Base-by-base conservation (phyloP, 2,888 invertebrate genomes). In the Hedychridium roseum region DNA sequence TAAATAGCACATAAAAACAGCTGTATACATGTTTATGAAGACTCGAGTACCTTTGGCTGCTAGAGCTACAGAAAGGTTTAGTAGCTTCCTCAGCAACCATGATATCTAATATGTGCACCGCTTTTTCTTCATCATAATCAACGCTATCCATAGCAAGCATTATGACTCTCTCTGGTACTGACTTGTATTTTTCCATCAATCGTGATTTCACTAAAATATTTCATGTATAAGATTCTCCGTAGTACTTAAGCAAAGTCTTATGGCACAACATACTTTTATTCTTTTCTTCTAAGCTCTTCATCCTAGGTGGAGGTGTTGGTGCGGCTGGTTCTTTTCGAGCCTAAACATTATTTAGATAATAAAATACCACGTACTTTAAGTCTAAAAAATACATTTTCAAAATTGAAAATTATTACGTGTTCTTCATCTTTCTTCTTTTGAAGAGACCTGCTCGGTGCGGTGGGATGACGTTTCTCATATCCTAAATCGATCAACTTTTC, bases 121-220 rank as follows among this genome's bases (percentile, higher is more conserved):
- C 92, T 43, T 89, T 84, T 42, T 88, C 88, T 74, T 92, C 92
- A 57, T 93, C 89, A 78, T 88, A 95, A 70, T 90, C 88, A 0
- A 92, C 92, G 70, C 93, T 92, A 69, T 96, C 94, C 54, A 95
- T 80, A 0, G 95, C 96, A 76, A 95, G 88, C 1, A 86, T 81
- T 39, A 95, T 86, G 7, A 96, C 88, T 52, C 90, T 86, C 61
- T 92, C 92, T 0, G 92, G 89, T 20, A 93, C 86, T 35, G 86
- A 84, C 40, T 85, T 85, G 76, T 91, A 93, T 70, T 88, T 87
- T 47, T 84, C 83, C 76, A 89, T 86, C 14, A 95, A 82, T 58
- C 85, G 82, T 23, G 76, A 74, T 81, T 88, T 89, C 76, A 91
- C 92, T 92, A 73, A 38, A 79, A 79, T 50, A 50, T 50, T 40